Conservation (phyloP, 1,140 invertebrate genomes). For the Centruroides sculpturatus region DNA sequence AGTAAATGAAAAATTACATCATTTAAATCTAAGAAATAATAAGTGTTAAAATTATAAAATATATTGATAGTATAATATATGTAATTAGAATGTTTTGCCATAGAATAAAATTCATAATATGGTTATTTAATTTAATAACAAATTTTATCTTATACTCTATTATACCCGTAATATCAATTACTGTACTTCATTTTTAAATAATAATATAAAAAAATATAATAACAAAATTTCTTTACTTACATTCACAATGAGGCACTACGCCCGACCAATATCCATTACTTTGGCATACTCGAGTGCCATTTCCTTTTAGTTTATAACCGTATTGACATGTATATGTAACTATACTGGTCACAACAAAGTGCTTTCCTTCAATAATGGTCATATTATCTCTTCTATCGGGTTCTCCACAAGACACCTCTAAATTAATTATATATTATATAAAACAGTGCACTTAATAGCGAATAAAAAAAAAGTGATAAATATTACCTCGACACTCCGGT, state of each 20-base stretch:
- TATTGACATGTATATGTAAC: slow-evolving; percentile 64
- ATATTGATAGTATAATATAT: too few species aligned
- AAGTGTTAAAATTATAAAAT: too few species aligned
- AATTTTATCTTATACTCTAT: too few species aligned
- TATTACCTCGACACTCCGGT: slow-evolving; percentile 54
- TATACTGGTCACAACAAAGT: slow-evolving; percentile 53
- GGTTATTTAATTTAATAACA: too few species aligned
- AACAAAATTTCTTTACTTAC: slow-evolving; percentile 38
- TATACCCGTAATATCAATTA: too few species aligned
- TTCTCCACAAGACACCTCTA: slow-evolving; percentile 18
- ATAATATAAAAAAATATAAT: too few species aligned
- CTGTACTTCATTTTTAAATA: too few species aligned
- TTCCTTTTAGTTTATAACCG: slow-evolving; percentile 64
- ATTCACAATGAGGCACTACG: slow-evolving; percentile 55
- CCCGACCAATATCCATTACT: slow-evolving; percentile 70
- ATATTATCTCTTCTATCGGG: slow-evolving; percentile 14
- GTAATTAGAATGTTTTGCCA: too few species aligned
- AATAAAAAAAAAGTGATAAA: not conserved
- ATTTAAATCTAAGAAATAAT: too few species aligned
- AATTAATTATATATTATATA: not conserved
- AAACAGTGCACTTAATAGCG: not conserved
- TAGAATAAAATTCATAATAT: too few species aligned
- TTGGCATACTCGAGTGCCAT: slow-evolving; percentile 56
- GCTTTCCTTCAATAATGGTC: slow-evolving; percentile 40
- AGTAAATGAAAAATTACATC: too few species aligned